Base-by-base conservation (phyloP, 2,797 vertebrate species). In the Diplodus puntazzo region DNA sequence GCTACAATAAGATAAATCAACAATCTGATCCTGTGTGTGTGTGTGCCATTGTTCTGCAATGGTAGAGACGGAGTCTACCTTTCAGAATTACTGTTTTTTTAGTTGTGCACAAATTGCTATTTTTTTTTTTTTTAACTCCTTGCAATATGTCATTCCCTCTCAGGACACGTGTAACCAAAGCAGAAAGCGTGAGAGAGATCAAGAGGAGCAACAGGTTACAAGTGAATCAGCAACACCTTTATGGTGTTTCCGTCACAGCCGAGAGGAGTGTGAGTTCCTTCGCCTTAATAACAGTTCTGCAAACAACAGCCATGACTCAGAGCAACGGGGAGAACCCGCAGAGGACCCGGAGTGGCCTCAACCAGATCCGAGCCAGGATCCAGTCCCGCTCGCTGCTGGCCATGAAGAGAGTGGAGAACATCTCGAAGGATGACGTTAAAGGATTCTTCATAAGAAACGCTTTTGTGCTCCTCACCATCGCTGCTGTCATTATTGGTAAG, bases 401-500 rank as follows among this genome's bases (percentile, higher is more conserved):
- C 16, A 97, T 95, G 88, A 97, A 96, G 91, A 96, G 94, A 88
- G 94, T 97, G 62, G 94, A 96, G 82, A 98, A 90, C 93, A 95
- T 99, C 89, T 96, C 92, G 4, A 95, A 94, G 74, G 90, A 96
- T 2, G 96, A 98, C 45, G 92, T 99, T 66, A 97, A 96, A 88
- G 92, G 92, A 86, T 99, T 95, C 92, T 94, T 98, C 76, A 87
- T 93, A 59, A 94, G 93, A 92, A 99, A 99, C 86, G 96, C 96
- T 67, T 99, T 99, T 89, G 98, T 99, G 81, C 94, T 99, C 72
- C 95, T 99, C 77, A 99, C 98, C 0, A 27, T 99, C 17, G 82
- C 92, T 4, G 98, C 97, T 13, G 98, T 99, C 73, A 92, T 99
- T 85, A 87, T 97, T 53, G 98, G 98, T 99, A 81, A 97, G 98